Percentiles rank a stretch among this genome's conserved stretches.
Conservation (phyloP, 2,113 vertebrate species). For the Baryphthengus martii region DNA sequence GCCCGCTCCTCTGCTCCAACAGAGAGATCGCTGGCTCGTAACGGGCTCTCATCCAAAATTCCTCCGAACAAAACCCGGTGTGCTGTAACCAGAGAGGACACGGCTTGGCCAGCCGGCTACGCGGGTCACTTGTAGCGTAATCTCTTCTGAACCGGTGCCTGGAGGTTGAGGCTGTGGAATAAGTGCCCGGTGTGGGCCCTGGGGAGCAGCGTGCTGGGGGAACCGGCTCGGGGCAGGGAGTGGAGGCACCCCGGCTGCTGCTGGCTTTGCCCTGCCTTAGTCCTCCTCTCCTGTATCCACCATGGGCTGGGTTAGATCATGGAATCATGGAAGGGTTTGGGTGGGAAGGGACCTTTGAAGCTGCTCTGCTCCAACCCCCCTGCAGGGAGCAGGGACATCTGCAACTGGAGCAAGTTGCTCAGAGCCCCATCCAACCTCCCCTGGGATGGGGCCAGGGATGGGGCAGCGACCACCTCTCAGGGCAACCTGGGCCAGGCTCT, state of each 20-base stretch:
- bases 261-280: background rate
- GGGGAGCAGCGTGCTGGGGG: background rate
- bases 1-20: background rate
- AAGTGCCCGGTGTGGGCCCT: background rate
- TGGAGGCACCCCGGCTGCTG: accelerated
- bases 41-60: conserved; percentile 29
- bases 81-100: conserved; percentile 17
- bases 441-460: too few relatives aligned
- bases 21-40: background rate
- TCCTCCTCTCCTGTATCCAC: background rate
- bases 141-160: background rate
- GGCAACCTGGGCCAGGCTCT: background rate
- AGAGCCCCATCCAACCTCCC: background rate
- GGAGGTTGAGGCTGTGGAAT: background rate
- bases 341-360: background rate
- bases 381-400: background rate
- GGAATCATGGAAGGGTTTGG: too few relatives aligned
- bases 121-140: background rate
- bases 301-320: background rate
- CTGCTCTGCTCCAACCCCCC: too few relatives aligned
- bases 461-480: background rate
- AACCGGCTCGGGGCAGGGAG: accelerated
- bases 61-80: background rate
- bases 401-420: background rate
- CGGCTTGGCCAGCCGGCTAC: background rate